Evolutionary conservation across 2,888 invertebrate genomes (phyloP).

Genomic region (Cistogaster globosa): DNA sequence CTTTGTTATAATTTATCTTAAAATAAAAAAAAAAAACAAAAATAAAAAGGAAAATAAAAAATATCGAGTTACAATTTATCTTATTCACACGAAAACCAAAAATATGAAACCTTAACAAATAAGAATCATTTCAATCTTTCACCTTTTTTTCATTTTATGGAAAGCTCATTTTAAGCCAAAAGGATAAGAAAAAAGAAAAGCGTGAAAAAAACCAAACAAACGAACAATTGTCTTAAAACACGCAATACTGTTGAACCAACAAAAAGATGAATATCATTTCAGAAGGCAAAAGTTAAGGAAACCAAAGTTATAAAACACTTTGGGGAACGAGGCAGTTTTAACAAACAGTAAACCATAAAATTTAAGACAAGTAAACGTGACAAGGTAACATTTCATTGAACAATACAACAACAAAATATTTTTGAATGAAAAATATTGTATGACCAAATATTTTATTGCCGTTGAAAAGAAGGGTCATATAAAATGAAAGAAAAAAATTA

Average conservation of each 20-base stretch:
- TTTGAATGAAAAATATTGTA: background rate
- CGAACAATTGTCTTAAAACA: conserved; percentile 43
- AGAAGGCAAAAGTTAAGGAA: background rate
- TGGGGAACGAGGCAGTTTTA: background rate
- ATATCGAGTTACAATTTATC: background rate
- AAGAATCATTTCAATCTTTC: background rate
- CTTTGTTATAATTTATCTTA: conserved; percentile 29
- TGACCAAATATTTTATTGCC: background rate
- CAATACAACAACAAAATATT: background rate
- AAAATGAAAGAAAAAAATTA: background rate
- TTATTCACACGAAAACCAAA: background rate
- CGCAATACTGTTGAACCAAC: background rate
- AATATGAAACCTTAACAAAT: background rate
- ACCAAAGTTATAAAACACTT: background rate
- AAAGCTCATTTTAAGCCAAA: background rate
- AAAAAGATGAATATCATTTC: background rate
- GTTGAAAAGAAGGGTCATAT: background rate
- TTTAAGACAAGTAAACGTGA: conserved; percentile 54
- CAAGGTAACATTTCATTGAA: conserved; percentile 60
- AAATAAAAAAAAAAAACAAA: background rate
- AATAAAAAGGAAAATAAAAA: background rate
- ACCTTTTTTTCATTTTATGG: conserved; percentile 10
- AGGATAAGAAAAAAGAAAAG: background rate
- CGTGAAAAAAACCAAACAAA: background rate
- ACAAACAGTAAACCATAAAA: conserved; percentile 25